These are phyloP conservation scores for Drosophila bipectinata DNA, from an alignment of 1,140 invertebrate species.

Conservation along the genomic window DNA sequence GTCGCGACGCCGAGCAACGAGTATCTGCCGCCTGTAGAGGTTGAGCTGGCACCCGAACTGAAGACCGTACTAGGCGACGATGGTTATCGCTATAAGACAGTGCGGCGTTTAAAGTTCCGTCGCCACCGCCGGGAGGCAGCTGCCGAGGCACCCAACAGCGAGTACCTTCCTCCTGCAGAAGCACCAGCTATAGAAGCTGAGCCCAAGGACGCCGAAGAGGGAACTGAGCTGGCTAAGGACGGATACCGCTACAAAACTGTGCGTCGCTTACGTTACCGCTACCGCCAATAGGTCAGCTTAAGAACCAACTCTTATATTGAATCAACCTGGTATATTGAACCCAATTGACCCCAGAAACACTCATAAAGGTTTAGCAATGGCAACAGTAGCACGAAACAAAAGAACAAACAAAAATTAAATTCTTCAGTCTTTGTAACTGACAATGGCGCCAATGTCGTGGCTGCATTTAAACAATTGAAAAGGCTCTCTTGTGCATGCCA, in stretches of 20 bases:
- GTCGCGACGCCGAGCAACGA: constrained; percentile 63
- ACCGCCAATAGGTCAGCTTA: constrained; percentile 58
- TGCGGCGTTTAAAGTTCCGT: constrained; percentile 71
- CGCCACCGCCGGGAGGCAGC: constrained; percentile 70
- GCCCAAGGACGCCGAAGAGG: constrained; percentile 52
- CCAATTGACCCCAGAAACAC: constrained; percentile 78
- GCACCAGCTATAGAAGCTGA: constrained; percentile 28
- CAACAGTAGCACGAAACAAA: not conserved
- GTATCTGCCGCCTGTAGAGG: constrained; percentile 74
- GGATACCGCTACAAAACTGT: constrained; percentile 81
- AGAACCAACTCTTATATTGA: not conserved
- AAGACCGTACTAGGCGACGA: constrained; percentile 68
- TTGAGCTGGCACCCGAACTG: constrained; percentile 70
- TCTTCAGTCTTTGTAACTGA: too few relatives aligned
- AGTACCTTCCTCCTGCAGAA: constrained; percentile 72
- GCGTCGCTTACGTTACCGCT: constrained; percentile 72
- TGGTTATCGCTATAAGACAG: constrained; percentile 78
- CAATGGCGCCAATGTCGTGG: too few relatives aligned
- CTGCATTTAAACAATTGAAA: too few relatives aligned
- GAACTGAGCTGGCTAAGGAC: constrained; percentile 71
- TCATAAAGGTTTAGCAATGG: constrained; percentile 6
- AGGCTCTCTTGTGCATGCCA: too few relatives aligned
- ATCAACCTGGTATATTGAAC: constrained; percentile 56
- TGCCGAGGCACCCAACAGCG: constrained; percentile 59
- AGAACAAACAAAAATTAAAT: too few relatives aligned